Conservation (phyloP, 92 coral and sea anemone genomes). For the Isaurus tuberculatus region DNA sequence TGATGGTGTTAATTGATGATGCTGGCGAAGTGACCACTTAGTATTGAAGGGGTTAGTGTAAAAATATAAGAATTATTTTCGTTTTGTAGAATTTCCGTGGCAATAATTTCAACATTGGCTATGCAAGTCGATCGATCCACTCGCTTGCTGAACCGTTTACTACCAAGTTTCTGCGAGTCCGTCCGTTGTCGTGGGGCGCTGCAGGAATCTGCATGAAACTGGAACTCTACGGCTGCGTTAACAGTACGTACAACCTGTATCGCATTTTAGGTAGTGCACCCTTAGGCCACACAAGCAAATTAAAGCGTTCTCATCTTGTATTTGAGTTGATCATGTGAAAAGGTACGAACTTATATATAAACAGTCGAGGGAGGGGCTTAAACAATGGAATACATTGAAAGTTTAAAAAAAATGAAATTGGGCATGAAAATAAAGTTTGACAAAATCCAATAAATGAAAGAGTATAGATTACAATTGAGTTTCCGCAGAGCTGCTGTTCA, state of each 20-base stretch:
- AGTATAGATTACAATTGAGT: no score
- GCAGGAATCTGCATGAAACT: slow-evolving; percentile 36
- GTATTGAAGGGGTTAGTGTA: no score
- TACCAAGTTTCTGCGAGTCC: slow-evolving; percentile 15
- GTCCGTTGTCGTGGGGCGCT: slow-evolving; percentile 11
- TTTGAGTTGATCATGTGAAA: not conserved
- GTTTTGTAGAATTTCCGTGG: slow-evolving; percentile 44
- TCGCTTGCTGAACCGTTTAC: slow-evolving; percentile 18
- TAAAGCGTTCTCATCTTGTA: not conserved
- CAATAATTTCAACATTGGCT: slow-evolving; percentile 1
- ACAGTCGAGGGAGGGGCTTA: no score
- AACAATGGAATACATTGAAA: no score
- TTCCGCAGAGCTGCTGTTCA: no score
- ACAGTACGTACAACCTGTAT: slow-evolving; percentile 4
- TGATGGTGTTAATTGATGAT: no score
- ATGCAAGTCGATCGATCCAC: not conserved
- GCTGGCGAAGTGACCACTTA: no score
- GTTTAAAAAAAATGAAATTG: no score
- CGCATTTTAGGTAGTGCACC: not conserved
- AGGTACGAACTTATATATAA: no score
- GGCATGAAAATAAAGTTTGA: no score
- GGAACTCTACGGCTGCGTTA: slow-evolving; percentile 22
- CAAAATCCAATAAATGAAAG: no score
- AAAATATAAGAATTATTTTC: no score
- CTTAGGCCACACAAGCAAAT: not conserved